Conservation (phyloP, 2,888 invertebrate genomes). For the Epinotia brunnichana region DNA sequence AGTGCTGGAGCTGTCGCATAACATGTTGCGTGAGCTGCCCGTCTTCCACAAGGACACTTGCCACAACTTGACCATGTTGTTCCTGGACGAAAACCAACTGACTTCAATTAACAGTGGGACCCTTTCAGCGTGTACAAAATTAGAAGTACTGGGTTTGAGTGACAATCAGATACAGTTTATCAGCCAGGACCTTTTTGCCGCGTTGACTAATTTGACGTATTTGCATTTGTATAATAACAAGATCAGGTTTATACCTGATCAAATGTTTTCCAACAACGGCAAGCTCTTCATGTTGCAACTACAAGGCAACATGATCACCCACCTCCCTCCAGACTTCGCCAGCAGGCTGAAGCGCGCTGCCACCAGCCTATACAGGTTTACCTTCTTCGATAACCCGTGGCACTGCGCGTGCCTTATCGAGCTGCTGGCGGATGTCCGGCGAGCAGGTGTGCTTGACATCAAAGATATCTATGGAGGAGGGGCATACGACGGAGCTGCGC, state of each 20-base stretch:
- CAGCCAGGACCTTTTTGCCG: neutral
- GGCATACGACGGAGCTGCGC: neutral
- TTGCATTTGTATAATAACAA: neutral
- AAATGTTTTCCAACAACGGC: neutral
- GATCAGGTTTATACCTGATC: neutral
- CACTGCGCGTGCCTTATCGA: constrained; percentile 4
- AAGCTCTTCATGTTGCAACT: neutral
- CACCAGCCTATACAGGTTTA: neutral
- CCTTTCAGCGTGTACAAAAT: too few relatives aligned
- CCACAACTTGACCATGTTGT: neutral
- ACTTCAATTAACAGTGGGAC: neutral
- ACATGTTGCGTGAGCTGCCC: neutral
- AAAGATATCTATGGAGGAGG: neutral
- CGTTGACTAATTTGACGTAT: neutral
- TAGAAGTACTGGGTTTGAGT: too few relatives aligned
- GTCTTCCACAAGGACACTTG: neutral
- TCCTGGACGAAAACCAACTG: neutral
- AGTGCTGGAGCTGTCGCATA: neutral
- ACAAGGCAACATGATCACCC: neutral
- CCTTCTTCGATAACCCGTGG: neutral
- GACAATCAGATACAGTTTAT: too few relatives aligned
- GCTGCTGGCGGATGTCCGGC: neutral
- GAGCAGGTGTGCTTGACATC: neutral
- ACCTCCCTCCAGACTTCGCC: too few relatives aligned
- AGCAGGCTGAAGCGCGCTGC: neutral